These are phyloP conservation scores for Tetragonula carbonaria DNA, from an alignment of 2,888 invertebrate genomes.

Conservation along the genomic window DNA sequence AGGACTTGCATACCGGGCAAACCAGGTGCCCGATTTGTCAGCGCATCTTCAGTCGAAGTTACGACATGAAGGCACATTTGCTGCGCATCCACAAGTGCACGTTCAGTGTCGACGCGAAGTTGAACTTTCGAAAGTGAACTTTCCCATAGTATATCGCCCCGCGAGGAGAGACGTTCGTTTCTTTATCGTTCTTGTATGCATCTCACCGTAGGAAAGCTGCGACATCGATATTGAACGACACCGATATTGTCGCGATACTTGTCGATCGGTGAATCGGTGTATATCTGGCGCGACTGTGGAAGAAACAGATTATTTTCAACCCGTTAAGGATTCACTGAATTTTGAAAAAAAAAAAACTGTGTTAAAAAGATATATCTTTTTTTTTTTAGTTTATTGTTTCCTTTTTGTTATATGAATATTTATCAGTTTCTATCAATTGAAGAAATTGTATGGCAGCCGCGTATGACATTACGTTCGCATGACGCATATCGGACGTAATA, in stretches of 20 bases:
- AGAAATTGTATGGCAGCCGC: too few species aligned
- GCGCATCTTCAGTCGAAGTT: slow-evolving; percentile 87
- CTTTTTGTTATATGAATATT: too few species aligned
- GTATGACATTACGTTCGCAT: too few species aligned
- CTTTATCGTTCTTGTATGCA: background rate
- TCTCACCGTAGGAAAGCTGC: background rate
- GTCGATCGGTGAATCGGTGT: background rate
- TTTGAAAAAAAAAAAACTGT: too few species aligned
- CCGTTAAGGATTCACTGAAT: too few species aligned
- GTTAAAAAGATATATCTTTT: too few species aligned
- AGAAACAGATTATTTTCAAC: too few species aligned
- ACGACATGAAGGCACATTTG: slow-evolving; percentile 87
- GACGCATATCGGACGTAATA: too few species aligned
- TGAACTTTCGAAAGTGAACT: slow-evolving; percentile 68
- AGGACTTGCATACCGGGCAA: slow-evolving; percentile 87
- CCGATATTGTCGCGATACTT: background rate
- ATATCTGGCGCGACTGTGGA: background rate
- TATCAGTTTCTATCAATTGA: too few species aligned
- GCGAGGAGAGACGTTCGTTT: background rate
- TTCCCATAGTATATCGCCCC: background rate
- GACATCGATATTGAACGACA: background rate
- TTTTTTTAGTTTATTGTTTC: too few species aligned
- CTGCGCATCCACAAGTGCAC: slow-evolving; percentile 86
- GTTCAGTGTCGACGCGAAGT: slow-evolving; percentile 72
- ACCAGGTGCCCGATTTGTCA: slow-evolving; percentile 88